Percentiles rank a stretch among this genome's conserved stretches.
These are phyloP conservation scores for Hyaena hyaena DNA, from an alignment of 2,113 vertebrate species.

Conservation along the genomic window DNA sequence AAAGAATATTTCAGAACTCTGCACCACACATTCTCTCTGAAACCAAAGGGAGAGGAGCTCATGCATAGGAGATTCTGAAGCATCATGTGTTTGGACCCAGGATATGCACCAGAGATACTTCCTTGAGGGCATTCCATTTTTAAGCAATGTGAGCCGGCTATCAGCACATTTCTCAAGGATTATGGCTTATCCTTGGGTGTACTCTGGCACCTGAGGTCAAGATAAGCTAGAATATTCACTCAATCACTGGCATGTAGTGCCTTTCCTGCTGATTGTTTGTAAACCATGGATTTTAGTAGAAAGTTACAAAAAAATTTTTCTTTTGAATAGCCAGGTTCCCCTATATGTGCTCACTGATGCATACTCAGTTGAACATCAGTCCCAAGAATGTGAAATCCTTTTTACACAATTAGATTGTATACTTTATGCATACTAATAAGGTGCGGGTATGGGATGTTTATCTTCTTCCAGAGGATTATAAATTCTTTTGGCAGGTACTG, in stretches of 20 bases:
- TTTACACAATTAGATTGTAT: conserved; percentile 39
- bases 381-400: conserved; percentile 68
- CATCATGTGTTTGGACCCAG: background rate
- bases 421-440: conserved; percentile 55
- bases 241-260: background rate
- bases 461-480: conserved; percentile 53
- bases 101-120: background rate
- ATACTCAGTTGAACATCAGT: background rate
- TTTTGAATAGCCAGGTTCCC: background rate
- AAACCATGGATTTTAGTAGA: conserved; percentile 39
- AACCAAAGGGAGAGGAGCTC: background rate
- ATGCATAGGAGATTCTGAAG: background rate
- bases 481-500: conserved; percentile 67
- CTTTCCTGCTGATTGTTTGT: conserved; percentile 31
- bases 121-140: background rate
- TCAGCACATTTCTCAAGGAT: conserved; percentile 11
- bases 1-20: background rate
- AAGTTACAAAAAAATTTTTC: conserved; percentile 35
- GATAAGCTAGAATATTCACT: background rate
- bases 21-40: background rate
- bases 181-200: background rate
- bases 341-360: conserved; percentile 24
- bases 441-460: conserved; percentile 47
- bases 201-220: background rate
- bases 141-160: background rate